Conservation (phyloP, 1,140 invertebrate genomes). For the Caenorhabditis latens region DNA sequence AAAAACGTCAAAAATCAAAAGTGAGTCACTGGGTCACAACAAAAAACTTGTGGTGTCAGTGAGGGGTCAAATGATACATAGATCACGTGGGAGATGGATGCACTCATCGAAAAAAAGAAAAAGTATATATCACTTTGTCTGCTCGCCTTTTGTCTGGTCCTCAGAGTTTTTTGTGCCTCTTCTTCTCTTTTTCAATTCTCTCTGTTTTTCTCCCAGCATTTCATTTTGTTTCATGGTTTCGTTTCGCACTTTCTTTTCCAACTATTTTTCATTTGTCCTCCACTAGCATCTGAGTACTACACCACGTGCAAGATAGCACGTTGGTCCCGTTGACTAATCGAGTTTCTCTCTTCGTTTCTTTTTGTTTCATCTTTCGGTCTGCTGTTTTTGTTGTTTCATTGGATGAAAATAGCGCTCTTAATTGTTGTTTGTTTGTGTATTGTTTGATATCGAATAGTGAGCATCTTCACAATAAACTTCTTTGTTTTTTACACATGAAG, state of each 20-base stretch:
- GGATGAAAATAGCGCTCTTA: not conserved
- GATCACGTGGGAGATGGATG: not conserved
- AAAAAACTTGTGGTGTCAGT: not conserved
- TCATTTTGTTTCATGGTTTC: conserved; percentile 43
- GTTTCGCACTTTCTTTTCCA: conserved; percentile 34
- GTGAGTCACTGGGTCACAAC: not conserved
- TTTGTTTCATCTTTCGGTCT: not conserved
- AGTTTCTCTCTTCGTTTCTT: not conserved
- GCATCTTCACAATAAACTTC: no score
- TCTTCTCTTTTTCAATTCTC: not conserved
- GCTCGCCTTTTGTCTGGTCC: not conserved
- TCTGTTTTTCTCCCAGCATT: not conserved
- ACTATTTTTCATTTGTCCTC: conserved; percentile 46
- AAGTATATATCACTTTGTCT: conserved; percentile 9
- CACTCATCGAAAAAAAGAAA: conserved; percentile 21
- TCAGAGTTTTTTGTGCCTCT: not conserved
- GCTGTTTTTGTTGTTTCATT: not conserved
- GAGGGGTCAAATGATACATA: conserved; percentile 27
- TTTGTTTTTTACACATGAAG: not conserved
- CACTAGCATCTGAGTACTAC: not conserved
- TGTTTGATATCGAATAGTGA: no score
- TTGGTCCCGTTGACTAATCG: conserved; percentile 33
- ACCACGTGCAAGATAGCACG: conserved; percentile 5
- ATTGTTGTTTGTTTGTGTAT: not conserved
- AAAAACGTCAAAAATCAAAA: not conserved